Conservation (phyloP, 53 echinoderm and acorn worm species). For the Zoroaster sp. region DNA sequence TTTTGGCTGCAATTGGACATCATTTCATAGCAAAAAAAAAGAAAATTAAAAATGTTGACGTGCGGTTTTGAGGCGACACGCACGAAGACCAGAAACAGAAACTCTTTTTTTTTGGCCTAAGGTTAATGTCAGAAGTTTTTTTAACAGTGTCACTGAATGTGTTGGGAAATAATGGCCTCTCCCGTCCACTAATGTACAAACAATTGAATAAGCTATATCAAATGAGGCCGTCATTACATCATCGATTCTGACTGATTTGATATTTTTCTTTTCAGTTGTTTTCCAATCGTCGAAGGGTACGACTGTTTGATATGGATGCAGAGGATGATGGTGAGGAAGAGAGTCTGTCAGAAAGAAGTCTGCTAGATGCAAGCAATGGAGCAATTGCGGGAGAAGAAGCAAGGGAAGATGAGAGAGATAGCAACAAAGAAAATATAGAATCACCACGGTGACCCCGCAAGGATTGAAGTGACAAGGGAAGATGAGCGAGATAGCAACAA, state of each 20-base stretch:
- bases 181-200: no score
- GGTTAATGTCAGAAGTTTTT: no score
- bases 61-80: no score
- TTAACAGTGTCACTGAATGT: no score
- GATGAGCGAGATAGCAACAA: constrained; percentile 48
- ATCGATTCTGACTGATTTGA: neutral
- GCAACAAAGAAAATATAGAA: constrained; percentile 48
- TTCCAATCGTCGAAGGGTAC: constrained; percentile 80
- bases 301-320: constrained; percentile 98
- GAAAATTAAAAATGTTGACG: no score
- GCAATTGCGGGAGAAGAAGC: neutral
- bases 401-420: constrained; percentile 22
- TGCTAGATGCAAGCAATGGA: constrained; percentile 27
- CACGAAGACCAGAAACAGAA: no score
- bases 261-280: constrained; percentile 66
- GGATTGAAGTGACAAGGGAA: neutral
- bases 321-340: constrained; percentile 95
- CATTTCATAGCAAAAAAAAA: no score
- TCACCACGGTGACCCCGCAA: neutral
- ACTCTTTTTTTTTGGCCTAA: no score
- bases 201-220: no score
- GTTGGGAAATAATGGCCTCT: no score
- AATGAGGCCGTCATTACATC: no score
- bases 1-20: no score
- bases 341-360: constrained; percentile 55